Evolutionary conservation across 2,797 vertebrate species (phyloP).

Genomic region (Mormyrops attenuatus): DNA sequence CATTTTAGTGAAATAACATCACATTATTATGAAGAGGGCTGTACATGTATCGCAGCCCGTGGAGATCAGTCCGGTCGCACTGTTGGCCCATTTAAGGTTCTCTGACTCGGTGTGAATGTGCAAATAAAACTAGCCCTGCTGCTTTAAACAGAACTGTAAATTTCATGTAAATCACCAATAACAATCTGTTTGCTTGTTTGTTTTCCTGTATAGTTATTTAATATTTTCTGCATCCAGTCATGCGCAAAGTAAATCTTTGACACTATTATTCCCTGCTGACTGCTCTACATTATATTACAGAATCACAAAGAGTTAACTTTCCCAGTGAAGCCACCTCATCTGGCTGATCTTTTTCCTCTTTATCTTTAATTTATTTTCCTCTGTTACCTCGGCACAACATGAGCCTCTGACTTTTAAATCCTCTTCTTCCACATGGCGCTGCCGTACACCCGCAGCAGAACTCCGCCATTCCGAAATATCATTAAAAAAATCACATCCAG

Average conservation of each 20-base stretch:
- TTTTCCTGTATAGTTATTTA: background rate
- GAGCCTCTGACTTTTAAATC: slow-evolving; percentile 43
- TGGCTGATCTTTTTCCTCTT: background rate
- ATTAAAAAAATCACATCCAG: slow-evolving; percentile 61
- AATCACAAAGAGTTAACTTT: background rate
- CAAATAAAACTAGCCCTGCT: no score
- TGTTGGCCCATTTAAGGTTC: background rate
- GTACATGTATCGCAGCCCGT: background rate
- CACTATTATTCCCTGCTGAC: background rate
- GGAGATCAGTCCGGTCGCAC: background rate
- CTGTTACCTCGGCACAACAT: slow-evolving; percentile 15
- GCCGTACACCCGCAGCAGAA: slow-evolving; percentile 47
- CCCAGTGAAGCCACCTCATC: background rate
- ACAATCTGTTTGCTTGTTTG: background rate
- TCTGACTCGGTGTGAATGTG: no score
- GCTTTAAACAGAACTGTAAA: background rate
- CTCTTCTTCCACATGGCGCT: slow-evolving; percentile 42
- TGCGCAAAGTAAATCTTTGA: background rate
- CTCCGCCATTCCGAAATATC: slow-evolving; percentile 58
- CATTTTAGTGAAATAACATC: background rate
- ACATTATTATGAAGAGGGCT: background rate
- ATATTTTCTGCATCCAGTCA: background rate
- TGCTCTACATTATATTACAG: background rate
- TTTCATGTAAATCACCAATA: background rate
- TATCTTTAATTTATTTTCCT: background rate